Conservation (phyloP, 2,797 vertebrate genomes). For the Limosa lapponica region DNA sequence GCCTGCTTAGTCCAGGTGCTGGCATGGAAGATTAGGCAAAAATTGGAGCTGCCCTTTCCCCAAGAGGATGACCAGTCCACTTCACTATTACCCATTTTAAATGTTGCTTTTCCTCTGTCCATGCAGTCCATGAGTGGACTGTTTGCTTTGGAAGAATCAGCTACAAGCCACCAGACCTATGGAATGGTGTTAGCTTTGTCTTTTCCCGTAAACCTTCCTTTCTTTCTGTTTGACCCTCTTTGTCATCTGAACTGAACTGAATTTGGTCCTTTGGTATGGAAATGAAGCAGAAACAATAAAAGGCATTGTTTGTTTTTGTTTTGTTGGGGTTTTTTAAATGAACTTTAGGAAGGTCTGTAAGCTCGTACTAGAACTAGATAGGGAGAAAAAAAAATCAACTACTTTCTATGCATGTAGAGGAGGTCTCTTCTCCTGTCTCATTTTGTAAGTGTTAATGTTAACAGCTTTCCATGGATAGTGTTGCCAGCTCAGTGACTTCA, state of each 20-base stretch:
- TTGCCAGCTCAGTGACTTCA: neutral
- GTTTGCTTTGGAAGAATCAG: neutral
- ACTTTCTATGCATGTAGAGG: neutral
- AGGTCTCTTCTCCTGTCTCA: neutral
- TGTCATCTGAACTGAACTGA: neutral
- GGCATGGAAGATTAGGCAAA: neutral
- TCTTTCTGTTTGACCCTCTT: neutral
- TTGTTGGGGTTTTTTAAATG: neutral
- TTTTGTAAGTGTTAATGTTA: neutral
- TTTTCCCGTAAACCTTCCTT: neutral
- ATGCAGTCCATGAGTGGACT: rapidly evolving
- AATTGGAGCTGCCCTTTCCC: neutral
- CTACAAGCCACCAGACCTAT: neutral
- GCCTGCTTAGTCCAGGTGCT: neutral
- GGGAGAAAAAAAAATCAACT: neutral
- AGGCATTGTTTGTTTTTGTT: neutral
- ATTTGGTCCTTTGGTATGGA: neutral
- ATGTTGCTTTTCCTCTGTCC: neutral
- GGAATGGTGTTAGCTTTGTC: neutral
- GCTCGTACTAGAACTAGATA: neutral
- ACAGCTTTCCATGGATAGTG: neutral
- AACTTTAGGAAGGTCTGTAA: neutral
- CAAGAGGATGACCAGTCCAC: neutral
- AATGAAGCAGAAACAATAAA: neutral
- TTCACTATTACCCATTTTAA: neutral